Base-by-base conservation (phyloP, 2,113 vertebrate species). In the Sarotherodon lohbergeri region DNA sequence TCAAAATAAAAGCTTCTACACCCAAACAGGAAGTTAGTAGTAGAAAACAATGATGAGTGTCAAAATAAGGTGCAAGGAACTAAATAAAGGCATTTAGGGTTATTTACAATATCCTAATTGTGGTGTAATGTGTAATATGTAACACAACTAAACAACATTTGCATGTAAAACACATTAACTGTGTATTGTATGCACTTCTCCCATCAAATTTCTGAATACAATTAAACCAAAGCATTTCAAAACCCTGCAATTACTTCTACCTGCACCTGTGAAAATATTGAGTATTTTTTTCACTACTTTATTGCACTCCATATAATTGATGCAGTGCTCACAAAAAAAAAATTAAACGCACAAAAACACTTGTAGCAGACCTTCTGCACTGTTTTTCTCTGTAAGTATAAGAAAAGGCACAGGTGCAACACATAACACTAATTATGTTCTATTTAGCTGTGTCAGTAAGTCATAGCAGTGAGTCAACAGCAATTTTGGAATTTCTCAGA, bases 231-330 rank as follows among this genome's bases (percentile, higher is more conserved):
- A 78, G 10, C 4, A 78, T 41, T 50, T 32, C 43, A 78, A 50
- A 32, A 11, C 16, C 46, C 46, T 0, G 43, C 50, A 50, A 78
- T 78, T 32, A 32, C 43, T 19, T 78, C 27, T 2, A 50, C 24
- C 24, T 78, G 24, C 24, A 78, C 24, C 46, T 78, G 71, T 32
- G 27, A 50, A 32, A 48, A 78, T 19, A 78, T 32, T 19, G 43
- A 29, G 0, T 0, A 1, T 7, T 50, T 73, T 50, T 71, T 78
- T 5, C 24, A 50, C 71, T 12, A n/a, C 43, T 50, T 50, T 50
- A 19, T 78, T 78, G 3, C 27, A 32, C 24, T 78, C 27, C 43
- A 78, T 29, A 50, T 50, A 59, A 59, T 29, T 11, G 39, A 1
- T 81, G 13, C 55, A 43, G 22, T 59, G 34, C 55, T 57, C 3